Percentiles rank a stretch among this genome's conserved stretches.
phyloP scores from a whole-genome alignment of 2,113 vertebrate genomes.

The Speoplatyrhinus poulsoni region DNA sequence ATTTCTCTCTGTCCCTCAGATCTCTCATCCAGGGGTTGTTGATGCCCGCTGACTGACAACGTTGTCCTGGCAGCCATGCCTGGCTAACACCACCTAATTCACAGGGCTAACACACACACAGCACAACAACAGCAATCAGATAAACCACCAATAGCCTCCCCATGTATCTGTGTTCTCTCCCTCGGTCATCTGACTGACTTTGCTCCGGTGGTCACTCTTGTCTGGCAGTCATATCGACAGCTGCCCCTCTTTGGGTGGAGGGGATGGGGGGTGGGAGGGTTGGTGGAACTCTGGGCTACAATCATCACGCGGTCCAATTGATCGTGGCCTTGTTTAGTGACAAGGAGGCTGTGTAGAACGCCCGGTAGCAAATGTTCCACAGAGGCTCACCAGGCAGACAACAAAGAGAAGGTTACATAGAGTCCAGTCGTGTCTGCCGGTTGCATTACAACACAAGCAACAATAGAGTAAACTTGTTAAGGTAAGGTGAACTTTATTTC shows the following conservation, averaged over 20 bases:
- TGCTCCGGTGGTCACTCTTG: slow-evolving; percentile 69
- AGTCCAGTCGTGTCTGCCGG: no score
- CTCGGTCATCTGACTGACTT: slow-evolving; percentile 63
- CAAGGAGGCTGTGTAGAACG: slow-evolving; percentile 30
- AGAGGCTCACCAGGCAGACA: no score
- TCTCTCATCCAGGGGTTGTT: slow-evolving; percentile 70
- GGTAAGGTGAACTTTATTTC: no score
- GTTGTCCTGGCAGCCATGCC: slow-evolving; percentile 74
- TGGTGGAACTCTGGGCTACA: slow-evolving; percentile 55
- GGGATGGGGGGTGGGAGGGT: slow-evolving; percentile 23
- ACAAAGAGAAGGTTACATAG: no score
- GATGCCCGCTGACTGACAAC: slow-evolving; percentile 74
- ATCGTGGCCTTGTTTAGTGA: slow-evolving; percentile 57
- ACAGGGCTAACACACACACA: slow-evolving; percentile 40
- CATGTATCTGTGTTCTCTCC: slow-evolving; percentile 19
- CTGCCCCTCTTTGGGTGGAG: slow-evolving; percentile 53
- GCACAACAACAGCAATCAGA: slow-evolving; percentile 19
- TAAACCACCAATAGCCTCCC: slow-evolving; percentile 55
- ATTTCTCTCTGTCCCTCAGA: slow-evolving; percentile 64
- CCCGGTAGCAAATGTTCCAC: background rate
- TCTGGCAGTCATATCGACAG: slow-evolving; percentile 64
- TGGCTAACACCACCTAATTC: slow-evolving; percentile 74
- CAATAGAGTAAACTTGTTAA: no score
- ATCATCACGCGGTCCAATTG: slow-evolving; percentile 52
- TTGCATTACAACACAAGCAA: no score